Evolutionary conservation across 2,888 invertebrate genomes (phyloP), one percentile per base, ranked within the genome.

Genomic region (Dryomyza anilis): DNA sequence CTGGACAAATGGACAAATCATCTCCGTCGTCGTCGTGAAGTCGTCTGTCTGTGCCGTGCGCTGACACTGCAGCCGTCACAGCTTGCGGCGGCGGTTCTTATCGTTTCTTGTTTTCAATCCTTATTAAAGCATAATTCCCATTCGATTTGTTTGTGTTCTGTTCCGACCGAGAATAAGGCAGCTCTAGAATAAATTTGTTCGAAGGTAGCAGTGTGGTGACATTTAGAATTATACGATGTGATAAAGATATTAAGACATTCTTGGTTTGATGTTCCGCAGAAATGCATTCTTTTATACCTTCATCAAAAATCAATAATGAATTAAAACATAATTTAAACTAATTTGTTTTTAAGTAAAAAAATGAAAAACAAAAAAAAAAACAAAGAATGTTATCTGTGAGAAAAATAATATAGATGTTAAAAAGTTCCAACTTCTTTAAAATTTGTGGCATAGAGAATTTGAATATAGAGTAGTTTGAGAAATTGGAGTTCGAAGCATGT

Each of bases 191-290:
- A 27, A 45, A 56, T 23, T 19, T 48, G 48, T 56, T 45, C 36
- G 29, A 30, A 58, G 62, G 72, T 72, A 72, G 73, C 72, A 66
- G 72, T 77, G 79, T 80, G 73, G 78, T 80, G 79, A 80, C 79
- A 79, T 71, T 68, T 71, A 74, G 75, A 80, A 80, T 79, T 80
- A 79, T 79, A 80, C 80, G 79, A 80, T 78, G 79, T 79, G 81
- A 80, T 79, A 79, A 80, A 78, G 78, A 77, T 77, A 80, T 79
- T 77, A 79, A 80, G 74, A 78, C 78, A 75, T 76, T 73, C 71
- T 72, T 71, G 77, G 65, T 76, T 77, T 76, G 73, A 77, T 75
- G 75, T 79, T 74, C 78, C 69, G 65, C 21, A 62, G 33, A n/a
- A n/a, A n/a, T n/a, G n/a, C n/a, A n/a, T n/a, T n/a, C n/a, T n/a